Percentiles rank a stretch among this genome's conserved stretches.
These are phyloP conservation scores for Euschistus heros DNA, from an alignment of 1,140 invertebrate genomes.

Conservation along the genomic window DNA sequence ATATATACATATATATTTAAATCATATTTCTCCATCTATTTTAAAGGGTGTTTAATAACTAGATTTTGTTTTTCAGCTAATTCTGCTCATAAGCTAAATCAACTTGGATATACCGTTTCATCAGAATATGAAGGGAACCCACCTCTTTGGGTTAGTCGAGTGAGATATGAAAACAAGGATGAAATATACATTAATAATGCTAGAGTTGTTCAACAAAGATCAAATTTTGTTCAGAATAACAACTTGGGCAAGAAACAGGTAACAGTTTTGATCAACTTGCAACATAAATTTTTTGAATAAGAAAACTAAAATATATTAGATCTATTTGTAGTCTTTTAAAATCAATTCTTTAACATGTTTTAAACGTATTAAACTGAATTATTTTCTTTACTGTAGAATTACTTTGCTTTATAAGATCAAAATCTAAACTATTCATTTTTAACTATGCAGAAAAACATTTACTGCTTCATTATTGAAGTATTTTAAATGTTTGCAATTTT, in stretches of 20 bases:
- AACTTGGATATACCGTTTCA: slow-evolving; percentile 50
- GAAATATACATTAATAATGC: slow-evolving; percentile 75
- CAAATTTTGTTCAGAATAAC: slow-evolving; percentile 50
- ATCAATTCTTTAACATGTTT: slow-evolving; percentile 19
- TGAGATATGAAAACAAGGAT: slow-evolving; percentile 41
- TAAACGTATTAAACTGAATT: not conserved
- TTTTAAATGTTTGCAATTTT: not conserved
- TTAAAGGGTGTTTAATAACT: too few species aligned
- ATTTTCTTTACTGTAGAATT: not conserved
- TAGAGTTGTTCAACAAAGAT: slow-evolving; percentile 52
- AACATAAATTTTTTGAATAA: too few species aligned
- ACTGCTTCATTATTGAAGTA: too few species aligned
- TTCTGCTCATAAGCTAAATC: slow-evolving; percentile 52
- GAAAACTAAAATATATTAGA: too few species aligned
- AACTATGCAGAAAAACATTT: too few species aligned
- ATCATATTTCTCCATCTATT: too few species aligned
- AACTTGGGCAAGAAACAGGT: slow-evolving; percentile 54
- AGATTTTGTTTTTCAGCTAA: slow-evolving; percentile 48
- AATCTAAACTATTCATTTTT: too few species aligned
- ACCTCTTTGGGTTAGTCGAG: slow-evolving; percentile 63
- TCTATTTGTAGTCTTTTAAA: not conserved
- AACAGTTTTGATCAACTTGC: slow-evolving; percentile 11
- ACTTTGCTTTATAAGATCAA: too few species aligned
- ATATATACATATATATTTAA: too few species aligned
- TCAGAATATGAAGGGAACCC: slow-evolving; percentile 69